Evolutionary conservation across 2,797 vertebrate species (phyloP), one percentile per base, ranked within the genome.

Genomic region (Myotis daubentonii): DNA sequence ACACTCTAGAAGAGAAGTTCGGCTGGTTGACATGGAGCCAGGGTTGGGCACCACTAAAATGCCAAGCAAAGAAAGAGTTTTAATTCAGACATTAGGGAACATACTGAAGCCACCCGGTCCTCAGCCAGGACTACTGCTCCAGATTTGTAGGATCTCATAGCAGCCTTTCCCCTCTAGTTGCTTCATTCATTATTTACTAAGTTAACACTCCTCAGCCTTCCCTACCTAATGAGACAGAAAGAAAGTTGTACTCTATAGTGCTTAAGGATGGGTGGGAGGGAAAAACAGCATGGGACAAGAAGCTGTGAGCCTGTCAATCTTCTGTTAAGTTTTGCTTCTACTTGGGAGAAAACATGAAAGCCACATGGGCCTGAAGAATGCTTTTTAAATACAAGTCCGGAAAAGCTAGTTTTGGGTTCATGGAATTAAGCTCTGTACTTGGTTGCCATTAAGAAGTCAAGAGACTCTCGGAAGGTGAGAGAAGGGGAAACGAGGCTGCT

Each of bases 341-440:
- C 19, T 60, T 91, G 41, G 41, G 66, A 87, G 57, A 93, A 78
- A 89, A 89, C 47, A 22, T 38, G 33, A 95, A 95, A 80, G n/a
- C 12, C n/a, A 78, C 28, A 10, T 53, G 36, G 23, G 19, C n/a
- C 19, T 74, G 28, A 28, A 78, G 55, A 13, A 76, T 25, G 23
- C 19, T 53, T 84, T 87, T 87, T 49, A 33, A 78, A 49, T 66
- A 16, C 44, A 93, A 55, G 20, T 79, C 66, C 38, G 10, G 79
- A 51, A 44, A 89, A 47, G 8, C 17, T 87, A n/a, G 72, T 41
- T 79, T 83, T 25, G 8, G 44, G 68, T 65, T 80, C 15, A 57
- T 16, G 30, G 28, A 38, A 71, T 57, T 51, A 80, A 80, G 41
- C 22, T 91, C 13, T 91, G 13, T 30, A 38, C 49, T 92, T 74